phyloP scores from a whole-genome alignment of 2,888 invertebrate genomes.

The Nowickia ferox region DNA sequence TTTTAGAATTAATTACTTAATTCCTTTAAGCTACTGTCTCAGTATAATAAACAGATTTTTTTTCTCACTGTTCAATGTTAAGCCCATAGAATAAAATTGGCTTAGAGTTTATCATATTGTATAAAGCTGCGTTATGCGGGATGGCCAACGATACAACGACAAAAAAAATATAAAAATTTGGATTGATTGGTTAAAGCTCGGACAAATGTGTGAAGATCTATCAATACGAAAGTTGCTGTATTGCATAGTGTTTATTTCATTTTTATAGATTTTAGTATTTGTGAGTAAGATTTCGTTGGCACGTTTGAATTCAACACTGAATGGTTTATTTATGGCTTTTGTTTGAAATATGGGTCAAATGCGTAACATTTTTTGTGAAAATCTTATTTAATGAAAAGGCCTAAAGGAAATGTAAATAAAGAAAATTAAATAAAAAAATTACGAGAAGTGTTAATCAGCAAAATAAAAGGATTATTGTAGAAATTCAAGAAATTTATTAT shows the following conservation, averaged over 20 bases:
- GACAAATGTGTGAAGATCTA: conserved; percentile 64
- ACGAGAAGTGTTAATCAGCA: too few relatives aligned
- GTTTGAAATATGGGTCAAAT: conserved; percentile 69
- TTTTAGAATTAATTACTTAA: not conserved
- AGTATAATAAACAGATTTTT: conserved; percentile 26
- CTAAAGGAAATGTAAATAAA: conserved; percentile 20
- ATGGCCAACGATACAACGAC: conserved; percentile 36
- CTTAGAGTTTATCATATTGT: conserved; percentile 73
- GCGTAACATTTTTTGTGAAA: conserved; percentile 45
- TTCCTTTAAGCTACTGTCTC: conserved; percentile 14
- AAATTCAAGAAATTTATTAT: too few relatives aligned
- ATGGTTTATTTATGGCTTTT: conserved; percentile 69
- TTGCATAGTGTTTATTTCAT: conserved; percentile 39
- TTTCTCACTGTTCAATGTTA: conserved; percentile 67
- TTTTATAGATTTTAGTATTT: conserved; percentile 73
- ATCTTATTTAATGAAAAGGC: conserved; percentile 42
- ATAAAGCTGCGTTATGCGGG: conserved; percentile 68
- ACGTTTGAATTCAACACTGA: conserved; percentile 56
- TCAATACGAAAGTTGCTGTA: conserved; percentile 72
- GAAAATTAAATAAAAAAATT: not conserved
- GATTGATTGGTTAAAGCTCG: conserved; percentile 66
- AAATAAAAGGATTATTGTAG: too few relatives aligned
- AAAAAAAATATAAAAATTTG: conserved; percentile 27
- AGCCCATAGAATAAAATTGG: conserved; percentile 74
- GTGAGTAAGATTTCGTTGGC: conserved; percentile 71